phyloP scores from a whole-genome alignment of 2,888 invertebrate genomes.

The Dusona sp. region DNA sequence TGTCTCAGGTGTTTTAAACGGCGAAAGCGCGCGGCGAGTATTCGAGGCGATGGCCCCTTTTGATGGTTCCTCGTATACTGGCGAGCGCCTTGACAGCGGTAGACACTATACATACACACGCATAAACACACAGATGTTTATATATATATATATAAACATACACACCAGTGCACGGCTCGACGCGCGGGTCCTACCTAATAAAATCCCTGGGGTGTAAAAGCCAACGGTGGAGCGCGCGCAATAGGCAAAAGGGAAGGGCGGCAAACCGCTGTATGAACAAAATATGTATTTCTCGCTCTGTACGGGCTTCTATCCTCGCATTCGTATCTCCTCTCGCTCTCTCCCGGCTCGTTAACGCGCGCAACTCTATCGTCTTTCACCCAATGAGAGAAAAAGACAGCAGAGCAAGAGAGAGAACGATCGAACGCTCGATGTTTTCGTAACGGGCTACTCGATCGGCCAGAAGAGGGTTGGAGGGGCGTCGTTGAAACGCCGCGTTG shows the following conservation, averaged over 20 bases:
- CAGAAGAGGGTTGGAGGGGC: neutral
- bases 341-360: conserved; percentile 41
- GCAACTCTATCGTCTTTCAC: conserved; percentile 21
- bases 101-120: conserved; percentile 15
- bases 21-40: conserved; percentile 13
- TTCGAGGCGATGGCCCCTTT: conserved; percentile 43
- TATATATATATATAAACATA: conserved; percentile 17
- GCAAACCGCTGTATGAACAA: conserved; percentile 4
- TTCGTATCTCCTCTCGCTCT: conserved; percentile 31
- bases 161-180: conserved; percentile 58
- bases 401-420: conserved; percentile 10
- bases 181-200: conserved; percentile 64
- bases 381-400: neutral
- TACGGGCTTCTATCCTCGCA: conserved; percentile 7
- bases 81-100: conserved; percentile 64
- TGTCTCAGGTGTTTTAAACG: conserved; percentile 23
- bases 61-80: conserved; percentile 48
- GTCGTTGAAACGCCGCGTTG: conserved; percentile 20
- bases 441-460: conserved; percentile 16
- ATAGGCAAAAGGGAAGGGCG: conserved; percentile 19
- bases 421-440: conserved; percentile 48
- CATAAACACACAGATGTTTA: conserved; percentile 10
- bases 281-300: conserved; percentile 34
- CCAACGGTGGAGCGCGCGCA: conserved; percentile 37
- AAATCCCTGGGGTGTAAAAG: conserved; percentile 51